Percentiles rank a stretch among this genome's conserved stretches.
phyloP scores from a whole-genome alignment of 37 sponge, comb jelly and placozoan genomes.

The Cladorhizidae sp. region DNA sequence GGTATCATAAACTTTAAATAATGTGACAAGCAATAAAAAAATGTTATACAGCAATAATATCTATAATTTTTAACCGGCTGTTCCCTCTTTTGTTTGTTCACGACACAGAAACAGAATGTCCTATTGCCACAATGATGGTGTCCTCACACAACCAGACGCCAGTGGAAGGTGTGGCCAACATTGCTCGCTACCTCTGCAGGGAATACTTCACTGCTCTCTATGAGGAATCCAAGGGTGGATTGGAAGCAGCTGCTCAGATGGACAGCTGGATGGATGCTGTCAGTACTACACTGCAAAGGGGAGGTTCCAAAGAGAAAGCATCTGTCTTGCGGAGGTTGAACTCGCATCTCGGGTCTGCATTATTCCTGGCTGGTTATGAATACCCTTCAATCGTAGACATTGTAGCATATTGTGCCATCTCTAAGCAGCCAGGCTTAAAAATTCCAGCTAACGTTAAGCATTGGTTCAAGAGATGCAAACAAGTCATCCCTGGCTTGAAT shows the following conservation, averaged over 20 bases:
- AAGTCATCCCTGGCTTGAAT: constrained; percentile 1
- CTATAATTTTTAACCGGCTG: background rate
- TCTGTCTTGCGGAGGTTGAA: constrained; percentile 61
- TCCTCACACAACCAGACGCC: constrained; percentile 73
- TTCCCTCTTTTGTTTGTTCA: background rate
- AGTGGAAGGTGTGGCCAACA: constrained; percentile 71
- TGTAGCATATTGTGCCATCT: constrained; percentile 44
- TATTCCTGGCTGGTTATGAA: constrained; percentile 49
- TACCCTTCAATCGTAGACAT: constrained; percentile 64
- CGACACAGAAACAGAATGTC: constrained; percentile 25
- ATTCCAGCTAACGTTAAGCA: constrained; percentile 54
- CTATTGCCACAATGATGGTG: constrained; percentile 57
- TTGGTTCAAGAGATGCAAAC: constrained; percentile 48
- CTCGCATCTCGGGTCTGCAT: constrained; percentile 49
- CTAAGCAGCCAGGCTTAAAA: constrained; percentile 33
- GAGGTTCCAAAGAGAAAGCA: constrained; percentile 62
- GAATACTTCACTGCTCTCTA: constrained; percentile 67
- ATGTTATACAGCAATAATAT: too few relatives aligned
- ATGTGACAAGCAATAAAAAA: too few relatives aligned
- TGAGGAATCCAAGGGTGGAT: constrained; percentile 30
- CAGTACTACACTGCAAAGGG: constrained; percentile 10
- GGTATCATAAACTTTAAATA: too few relatives aligned
- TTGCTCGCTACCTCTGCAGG: constrained; percentile 68
- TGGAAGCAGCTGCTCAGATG: constrained; percentile 23
- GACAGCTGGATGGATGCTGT: constrained; percentile 78